phyloP scores from a whole-genome alignment of 2,888 invertebrate species.

The Callyntrura guangdongensis region DNA sequence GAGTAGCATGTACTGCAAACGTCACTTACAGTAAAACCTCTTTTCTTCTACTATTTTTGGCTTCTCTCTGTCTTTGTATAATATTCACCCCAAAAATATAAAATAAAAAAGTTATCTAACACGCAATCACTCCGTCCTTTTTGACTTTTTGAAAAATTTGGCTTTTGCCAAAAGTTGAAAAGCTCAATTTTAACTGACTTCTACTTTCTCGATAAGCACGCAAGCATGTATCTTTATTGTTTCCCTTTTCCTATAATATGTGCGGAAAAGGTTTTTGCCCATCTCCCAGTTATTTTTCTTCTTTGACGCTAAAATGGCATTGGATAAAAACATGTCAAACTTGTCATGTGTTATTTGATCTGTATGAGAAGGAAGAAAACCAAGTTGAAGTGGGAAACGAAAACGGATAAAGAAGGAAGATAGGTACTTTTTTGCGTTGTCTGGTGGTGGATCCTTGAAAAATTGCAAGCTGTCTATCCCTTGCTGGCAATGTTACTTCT shows the following conservation, averaged over 20 bases:
- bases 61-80: not conserved
- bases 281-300: not conserved
- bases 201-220: not conserved
- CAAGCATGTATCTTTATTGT: too few relatives aligned
- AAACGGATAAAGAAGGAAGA: not conserved
- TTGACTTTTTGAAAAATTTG: slow-evolving; percentile 12
- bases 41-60: not conserved
- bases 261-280: too few relatives aligned
- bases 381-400: not conserved
- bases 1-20: not conserved
- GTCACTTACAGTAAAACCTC: not conserved
- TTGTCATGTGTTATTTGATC: not conserved
- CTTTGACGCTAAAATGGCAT: slow-evolving; percentile 13
- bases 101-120: not conserved
- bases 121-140: not conserved
- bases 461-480: slow-evolving; percentile 49
- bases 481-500: slow-evolving; percentile 1
- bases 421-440: not conserved
- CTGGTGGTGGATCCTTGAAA: slow-evolving; percentile 12
- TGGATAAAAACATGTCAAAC: not conserved
- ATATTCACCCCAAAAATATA: not conserved
- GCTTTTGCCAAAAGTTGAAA: slow-evolving; percentile 28
- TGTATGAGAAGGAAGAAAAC: not conserved
- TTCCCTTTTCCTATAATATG: not conserved
- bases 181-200: slow-evolving; percentile 6